Percentiles rank a stretch among this genome's conserved stretches.
Conservation (phyloP, 2,888 invertebrate species). For the Blastobasis lacticolella region DNA sequence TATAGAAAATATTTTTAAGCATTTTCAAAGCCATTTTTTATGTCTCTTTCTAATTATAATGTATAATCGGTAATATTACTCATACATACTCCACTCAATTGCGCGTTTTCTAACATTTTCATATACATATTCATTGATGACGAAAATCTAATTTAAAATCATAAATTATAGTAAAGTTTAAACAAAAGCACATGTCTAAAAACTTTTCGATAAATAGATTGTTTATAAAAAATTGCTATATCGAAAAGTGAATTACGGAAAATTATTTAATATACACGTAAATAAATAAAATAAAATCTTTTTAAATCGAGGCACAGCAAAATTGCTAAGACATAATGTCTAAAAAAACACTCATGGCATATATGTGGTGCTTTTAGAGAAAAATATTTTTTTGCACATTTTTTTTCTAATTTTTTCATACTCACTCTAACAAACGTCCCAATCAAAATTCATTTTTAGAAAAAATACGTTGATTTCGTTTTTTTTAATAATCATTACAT, state of each 20-base stretch:
- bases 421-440: slow-evolving; percentile 30
- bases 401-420: slow-evolving; percentile 19
- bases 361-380: slow-evolving; percentile 33
- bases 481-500: slow-evolving; percentile 20
- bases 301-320: no score
- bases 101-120: no score
- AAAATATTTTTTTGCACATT: slow-evolving; percentile 38
- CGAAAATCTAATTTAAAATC: neutral
- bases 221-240: slow-evolving; percentile 6
- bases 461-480: slow-evolving; percentile 45
- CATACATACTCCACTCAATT: no score
- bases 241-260: slow-evolving; percentile 5
- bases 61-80: no score
- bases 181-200: neutral
- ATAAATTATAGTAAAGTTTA: neutral
- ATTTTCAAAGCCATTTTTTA: slow-evolving; percentile 15
- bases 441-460: slow-evolving; percentile 38
- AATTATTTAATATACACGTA: neutral
- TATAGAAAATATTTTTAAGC: slow-evolving; percentile 20
- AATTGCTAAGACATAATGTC: neutral
- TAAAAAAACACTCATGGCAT: slow-evolving; percentile 23
- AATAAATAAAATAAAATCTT: no score
- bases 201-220: slow-evolving; percentile 7
- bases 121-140: no score
- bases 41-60: neutral